A percentile compares a stretch with the other conserved stretches of the same genome.
Evolutionary conservation across 2,113 vertebrate genomes (phyloP).

Genomic region (Phyllopteryx taeniolatus): DNA sequence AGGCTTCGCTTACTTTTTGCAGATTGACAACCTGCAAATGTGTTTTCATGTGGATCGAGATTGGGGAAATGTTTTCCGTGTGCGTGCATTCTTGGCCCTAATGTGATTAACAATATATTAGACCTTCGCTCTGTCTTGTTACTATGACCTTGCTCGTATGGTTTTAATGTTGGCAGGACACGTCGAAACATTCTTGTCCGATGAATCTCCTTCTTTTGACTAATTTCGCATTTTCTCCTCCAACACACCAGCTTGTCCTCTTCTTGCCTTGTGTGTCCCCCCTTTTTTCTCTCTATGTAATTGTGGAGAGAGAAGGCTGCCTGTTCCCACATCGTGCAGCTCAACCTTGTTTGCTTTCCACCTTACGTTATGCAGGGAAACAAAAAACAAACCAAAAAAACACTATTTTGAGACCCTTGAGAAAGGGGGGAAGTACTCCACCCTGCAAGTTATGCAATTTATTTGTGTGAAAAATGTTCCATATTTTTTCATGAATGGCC

Average conservation of each 20-base stretch:
- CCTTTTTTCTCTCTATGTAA: constrained; percentile 50
- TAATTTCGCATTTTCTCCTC: constrained; percentile 31
- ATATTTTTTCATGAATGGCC: constrained; percentile 49
- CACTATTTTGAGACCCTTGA: constrained; percentile 52
- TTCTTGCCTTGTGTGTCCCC: constrained; percentile 7
- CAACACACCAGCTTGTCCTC: constrained; percentile 24
- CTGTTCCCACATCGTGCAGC: constrained; percentile 49
- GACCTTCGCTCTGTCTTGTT: background rate
- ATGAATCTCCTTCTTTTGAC: constrained; percentile 8
- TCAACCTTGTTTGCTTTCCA: constrained; percentile 61
- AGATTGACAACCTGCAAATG: background rate
- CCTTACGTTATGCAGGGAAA: constrained; percentile 37
- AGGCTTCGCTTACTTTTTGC: background rate
- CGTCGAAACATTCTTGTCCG: constrained; percentile 21
- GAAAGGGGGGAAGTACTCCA: constrained; percentile 39
- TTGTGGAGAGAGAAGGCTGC: constrained; percentile 39
- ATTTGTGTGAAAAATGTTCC: constrained; percentile 48
- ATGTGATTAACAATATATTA: background rate
- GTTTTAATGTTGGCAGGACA: constrained; percentile 13
- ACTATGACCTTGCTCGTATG: background rate
- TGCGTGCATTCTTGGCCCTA: background rate
- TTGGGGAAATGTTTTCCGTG: background rate
- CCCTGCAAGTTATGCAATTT: constrained; percentile 59
- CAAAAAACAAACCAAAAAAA: background rate
- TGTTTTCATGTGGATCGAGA: background rate